Evolutionary conservation across 1,140 invertebrate genomes (phyloP), one percentile per base, ranked within the genome.

Genomic region (Tribolium castaneum): DNA sequence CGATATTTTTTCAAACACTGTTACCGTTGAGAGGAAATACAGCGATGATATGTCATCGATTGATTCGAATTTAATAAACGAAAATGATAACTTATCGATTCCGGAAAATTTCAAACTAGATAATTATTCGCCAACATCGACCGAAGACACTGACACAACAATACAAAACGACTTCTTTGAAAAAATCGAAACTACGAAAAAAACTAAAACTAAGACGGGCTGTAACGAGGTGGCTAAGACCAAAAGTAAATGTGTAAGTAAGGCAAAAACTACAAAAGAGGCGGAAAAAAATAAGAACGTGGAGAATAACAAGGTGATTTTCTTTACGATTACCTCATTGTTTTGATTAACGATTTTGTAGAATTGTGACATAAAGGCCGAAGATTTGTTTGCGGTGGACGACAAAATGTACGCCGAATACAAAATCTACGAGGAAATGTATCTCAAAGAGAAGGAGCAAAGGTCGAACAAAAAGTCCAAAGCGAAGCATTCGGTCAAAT

Each of bases 371-470:
- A 16, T 81, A 6, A 84, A 81, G 66, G 73, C 80, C 1, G 80
- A 81, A 50, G 82, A 85, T 13, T 56, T 85, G n/a, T 86, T 85
- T 71, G 49, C 82, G 0, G 80, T 84, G 2, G 85, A 86, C 51
- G 82, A 84, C 66, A 82, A 83, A 77, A 83, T 86, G 83, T 85
- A 84, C n/a, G 89, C 90, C 45, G 88, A 89, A 39, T 87, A 86
- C 66, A 89, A 89, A 62, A 88, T 89, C 74, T 89, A 88, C 35
- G 87, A 88, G 59, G 80, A 83, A 75, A 83, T 83, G 80, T 89
- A 89, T 81, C 86, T 87, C 54, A 86, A 86, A 77, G 85, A 83
- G 52, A 87, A 87, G 72, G 78, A 82, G 13, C 78, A 82, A 50
- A 76, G 80, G 35, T 19, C 85, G 82, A 80, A 81, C 34, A 83